A percentile compares a stretch with the other conserved stretches of the same genome.
phyloP scores from a whole-genome alignment of 2,113 vertebrate species.

The Elephantulus edwardii region DNA sequence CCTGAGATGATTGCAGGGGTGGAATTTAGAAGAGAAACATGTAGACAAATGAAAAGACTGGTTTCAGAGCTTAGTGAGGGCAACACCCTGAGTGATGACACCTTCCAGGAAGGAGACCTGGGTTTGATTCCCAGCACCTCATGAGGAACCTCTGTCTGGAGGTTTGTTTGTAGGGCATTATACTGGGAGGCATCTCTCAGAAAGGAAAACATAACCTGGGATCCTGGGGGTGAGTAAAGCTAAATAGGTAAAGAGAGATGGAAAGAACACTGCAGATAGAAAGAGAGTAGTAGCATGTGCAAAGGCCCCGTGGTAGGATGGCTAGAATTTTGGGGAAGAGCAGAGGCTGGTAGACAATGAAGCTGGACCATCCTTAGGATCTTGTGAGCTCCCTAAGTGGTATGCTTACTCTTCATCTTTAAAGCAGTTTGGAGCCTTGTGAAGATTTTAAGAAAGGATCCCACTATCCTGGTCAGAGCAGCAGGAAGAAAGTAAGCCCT shows the following conservation, averaged over 20 bases:
- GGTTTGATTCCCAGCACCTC: too few species aligned
- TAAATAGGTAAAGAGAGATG: background rate
- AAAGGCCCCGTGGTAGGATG: slow-evolving; percentile 11
- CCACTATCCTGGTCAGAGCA: background rate
- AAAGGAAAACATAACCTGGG: background rate
- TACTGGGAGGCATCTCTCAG: background rate
- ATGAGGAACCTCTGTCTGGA: too few species aligned
- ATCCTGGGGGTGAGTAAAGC: background rate
- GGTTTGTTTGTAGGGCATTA: background rate
- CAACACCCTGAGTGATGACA: too few species aligned
- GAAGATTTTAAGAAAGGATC: background rate
- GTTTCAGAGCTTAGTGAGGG: background rate
- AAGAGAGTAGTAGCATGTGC: background rate
- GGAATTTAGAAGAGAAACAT: background rate
- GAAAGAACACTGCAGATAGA: background rate
- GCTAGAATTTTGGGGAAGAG: background rate
- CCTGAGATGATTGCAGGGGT: background rate
- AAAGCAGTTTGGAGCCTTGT: background rate
- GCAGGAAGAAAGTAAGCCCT: background rate
- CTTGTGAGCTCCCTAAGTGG: fast-evolving
- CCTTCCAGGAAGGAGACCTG: background rate
- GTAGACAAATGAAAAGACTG: background rate
- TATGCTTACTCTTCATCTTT: background rate
- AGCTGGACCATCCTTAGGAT: too few species aligned
- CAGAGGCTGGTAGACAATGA: background rate